Percentiles rank a stretch among this genome's conserved stretches.
Evolutionary conservation across 2,113 vertebrate species (phyloP).

Genomic region (Leucopsar rothschildi): DNA sequence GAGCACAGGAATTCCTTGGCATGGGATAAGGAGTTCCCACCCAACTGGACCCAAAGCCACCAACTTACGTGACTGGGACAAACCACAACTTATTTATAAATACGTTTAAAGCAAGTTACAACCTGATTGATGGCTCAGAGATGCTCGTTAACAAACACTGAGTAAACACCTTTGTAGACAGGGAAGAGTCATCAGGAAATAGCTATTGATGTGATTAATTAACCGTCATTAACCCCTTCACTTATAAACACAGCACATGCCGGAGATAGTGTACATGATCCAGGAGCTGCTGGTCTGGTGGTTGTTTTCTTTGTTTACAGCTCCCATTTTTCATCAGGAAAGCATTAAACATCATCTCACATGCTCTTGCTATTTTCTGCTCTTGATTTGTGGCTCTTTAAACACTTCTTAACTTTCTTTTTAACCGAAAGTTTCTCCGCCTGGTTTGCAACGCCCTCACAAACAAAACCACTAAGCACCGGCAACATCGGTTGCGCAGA

Average conservation of each 20-base stretch:
- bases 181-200: background rate
- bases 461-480: background rate
- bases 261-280: fast-evolving
- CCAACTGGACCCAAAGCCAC: background rate
- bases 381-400: background rate
- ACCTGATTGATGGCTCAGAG: background rate
- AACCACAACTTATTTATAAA: background rate
- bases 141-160: fast-evolving
- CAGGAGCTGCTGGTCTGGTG: background rate
- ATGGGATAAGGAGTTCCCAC: background rate
- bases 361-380: background rate
- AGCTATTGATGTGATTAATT: background rate
- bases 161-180: background rate
- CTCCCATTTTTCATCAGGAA: background rate
- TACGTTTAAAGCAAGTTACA: background rate
- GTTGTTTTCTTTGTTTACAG: background rate
- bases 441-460: background rate
- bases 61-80: fast-evolving
- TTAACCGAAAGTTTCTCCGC: background rate
- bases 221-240: conserved; percentile 10
- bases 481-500: background rate
- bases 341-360: background rate
- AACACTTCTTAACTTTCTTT: background rate
- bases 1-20: background rate
- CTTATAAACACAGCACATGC: background rate